These are phyloP conservation scores for Achatina immaculata DNA, from an alignment of 1,140 invertebrate species.

Conservation along the genomic window DNA sequence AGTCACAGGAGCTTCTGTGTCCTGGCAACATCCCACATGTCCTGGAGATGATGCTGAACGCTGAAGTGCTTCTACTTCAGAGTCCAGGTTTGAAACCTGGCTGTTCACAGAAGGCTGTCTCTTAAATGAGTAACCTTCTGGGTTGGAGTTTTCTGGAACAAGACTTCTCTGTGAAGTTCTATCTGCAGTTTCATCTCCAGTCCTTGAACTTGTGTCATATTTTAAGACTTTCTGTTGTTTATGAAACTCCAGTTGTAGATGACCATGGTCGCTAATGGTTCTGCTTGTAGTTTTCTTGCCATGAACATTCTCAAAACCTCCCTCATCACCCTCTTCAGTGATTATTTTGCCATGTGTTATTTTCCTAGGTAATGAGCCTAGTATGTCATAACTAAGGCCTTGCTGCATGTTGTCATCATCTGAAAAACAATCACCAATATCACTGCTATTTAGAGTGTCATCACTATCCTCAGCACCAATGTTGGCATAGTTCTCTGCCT, in stretches of 20 bases:
- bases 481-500: constrained; percentile 1
- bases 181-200: not conserved
- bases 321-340: not conserved
- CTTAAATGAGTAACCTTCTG: not conserved
- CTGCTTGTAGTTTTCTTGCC: not conserved
- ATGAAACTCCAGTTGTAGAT: not conserved
- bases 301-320: too few species aligned
- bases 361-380: too few species aligned
- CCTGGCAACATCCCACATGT: too few species aligned
- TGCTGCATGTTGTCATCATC: constrained; percentile 21
- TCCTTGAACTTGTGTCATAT: not conserved
- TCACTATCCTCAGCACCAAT: not conserved
- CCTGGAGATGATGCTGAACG: too few species aligned
- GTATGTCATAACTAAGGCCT: too few species aligned
- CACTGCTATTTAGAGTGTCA: not conserved
- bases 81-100: not conserved
- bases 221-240: not conserved
- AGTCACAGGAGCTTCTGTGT: too few species aligned
- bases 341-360: not conserved
- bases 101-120: not conserved
- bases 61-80: too few species aligned
- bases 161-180: not conserved
- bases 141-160: not conserved
- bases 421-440: not conserved
- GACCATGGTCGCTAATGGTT: not conserved